phyloP scores from a whole-genome alignment of 2,113 vertebrate genomes.

The Clarias batrachus region DNA sequence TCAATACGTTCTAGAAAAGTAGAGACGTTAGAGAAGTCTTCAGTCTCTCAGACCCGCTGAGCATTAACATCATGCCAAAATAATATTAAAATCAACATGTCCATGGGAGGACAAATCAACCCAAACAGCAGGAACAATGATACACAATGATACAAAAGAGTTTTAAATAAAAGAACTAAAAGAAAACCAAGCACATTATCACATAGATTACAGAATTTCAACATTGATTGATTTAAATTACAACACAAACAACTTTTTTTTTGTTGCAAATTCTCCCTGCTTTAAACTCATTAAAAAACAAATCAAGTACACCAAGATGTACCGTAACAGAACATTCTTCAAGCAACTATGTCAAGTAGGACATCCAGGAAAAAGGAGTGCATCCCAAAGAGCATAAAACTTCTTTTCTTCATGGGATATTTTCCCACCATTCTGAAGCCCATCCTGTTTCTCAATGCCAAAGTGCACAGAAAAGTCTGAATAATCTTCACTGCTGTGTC shows the following conservation, averaged over 20 bases:
- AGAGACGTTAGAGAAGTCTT: constrained; percentile 11
- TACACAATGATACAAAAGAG: constrained; percentile 2
- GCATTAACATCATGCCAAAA: constrained; percentile 18
- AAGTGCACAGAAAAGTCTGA: constrained; percentile 20
- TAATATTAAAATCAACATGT: not conserved
- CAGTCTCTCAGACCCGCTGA: constrained; percentile 52
- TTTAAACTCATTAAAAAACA: not conserved
- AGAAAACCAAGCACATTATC: not conserved
- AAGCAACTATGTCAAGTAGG: not conserved
- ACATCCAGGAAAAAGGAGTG: not conserved
- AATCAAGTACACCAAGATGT: not conserved
- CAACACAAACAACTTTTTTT: not conserved
- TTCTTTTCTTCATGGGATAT: not conserved
- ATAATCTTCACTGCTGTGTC: constrained; percentile 4
- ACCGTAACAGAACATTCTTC: constrained; percentile 10
- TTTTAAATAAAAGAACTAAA: not conserved
- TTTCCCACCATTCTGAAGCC: constrained; percentile 14
- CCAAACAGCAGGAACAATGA: constrained; percentile 9
- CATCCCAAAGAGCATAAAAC: not conserved
- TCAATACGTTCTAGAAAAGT: constrained; percentile 4
- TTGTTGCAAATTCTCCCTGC: not conserved
- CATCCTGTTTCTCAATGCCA: constrained; percentile 9
- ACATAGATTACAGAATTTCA: not conserved
- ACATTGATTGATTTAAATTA: not conserved
- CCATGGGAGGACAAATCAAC: not conserved